Conservation (phyloP, 2,797 vertebrate species). For the Anomalospiza imberbis region DNA sequence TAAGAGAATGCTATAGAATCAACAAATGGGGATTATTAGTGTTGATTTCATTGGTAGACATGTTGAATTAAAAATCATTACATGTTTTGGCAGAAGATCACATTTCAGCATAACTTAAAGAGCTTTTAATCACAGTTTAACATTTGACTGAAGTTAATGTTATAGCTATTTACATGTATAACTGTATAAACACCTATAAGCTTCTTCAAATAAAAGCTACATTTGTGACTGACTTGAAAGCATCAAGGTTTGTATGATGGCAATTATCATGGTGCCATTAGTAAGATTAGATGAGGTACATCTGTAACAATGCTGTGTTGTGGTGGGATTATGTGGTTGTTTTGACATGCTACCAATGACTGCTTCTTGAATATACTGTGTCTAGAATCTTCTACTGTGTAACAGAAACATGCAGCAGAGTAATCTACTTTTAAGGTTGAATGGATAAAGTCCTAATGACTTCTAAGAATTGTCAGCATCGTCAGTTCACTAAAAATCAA, state of each 20-base stretch:
- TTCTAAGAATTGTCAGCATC: slow-evolving; percentile 34
- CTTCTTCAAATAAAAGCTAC: background rate
- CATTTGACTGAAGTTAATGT: background rate
- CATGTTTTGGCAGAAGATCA: background rate
- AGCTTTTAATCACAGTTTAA: background rate
- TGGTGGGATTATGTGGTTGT: background rate
- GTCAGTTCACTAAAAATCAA: slow-evolving; percentile 48
- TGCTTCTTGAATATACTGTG: background rate
- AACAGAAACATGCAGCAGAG: slow-evolving; percentile 91
- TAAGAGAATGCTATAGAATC: background rate
- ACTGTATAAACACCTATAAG: background rate
- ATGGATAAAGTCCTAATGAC: slow-evolving; percentile 19
- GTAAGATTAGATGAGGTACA: background rate
- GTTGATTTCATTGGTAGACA: background rate
- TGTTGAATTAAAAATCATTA: background rate
- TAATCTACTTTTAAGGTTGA: slow-evolving; percentile 58
- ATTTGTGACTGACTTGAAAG: background rate
- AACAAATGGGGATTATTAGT: background rate
- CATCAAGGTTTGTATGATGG: background rate
- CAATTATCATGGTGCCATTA: background rate
- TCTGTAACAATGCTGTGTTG: background rate
- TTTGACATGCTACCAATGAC: background rate
- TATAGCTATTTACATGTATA: background rate
- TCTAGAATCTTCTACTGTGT: slow-evolving; percentile 31
- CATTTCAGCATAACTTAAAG: background rate